Percentiles rank a stretch among this genome's conserved stretches.
Conservation (phyloP, 2,797 vertebrate genomes). For the Chanos chanos region DNA sequence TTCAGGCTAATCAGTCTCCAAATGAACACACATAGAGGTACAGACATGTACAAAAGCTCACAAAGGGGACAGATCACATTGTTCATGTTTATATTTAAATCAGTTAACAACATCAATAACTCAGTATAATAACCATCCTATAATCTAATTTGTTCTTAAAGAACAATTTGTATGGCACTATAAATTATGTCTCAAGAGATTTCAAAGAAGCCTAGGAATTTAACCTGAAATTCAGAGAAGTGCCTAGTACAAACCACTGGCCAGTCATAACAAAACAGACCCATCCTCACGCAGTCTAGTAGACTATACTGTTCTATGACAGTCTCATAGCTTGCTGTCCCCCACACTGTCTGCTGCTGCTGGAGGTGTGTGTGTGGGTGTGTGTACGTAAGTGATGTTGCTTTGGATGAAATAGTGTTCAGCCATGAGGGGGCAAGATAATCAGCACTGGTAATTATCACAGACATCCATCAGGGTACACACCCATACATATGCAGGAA, state of each 20-base stretch:
- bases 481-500: conserved; percentile 36
- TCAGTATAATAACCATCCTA: too few relatives aligned
- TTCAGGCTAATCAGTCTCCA: too few relatives aligned
- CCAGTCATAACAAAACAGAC: conserved; percentile 23
- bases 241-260: background rate
- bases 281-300: conserved; percentile 23
- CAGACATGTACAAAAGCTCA: too few relatives aligned
- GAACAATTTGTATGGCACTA: conserved; percentile 54
- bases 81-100: conserved; percentile 26
- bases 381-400: conserved; percentile 12
- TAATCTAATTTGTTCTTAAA: too few relatives aligned
- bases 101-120: conserved; percentile 60
- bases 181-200: conserved; percentile 44
- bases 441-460: conserved; percentile 38
- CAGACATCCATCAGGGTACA: conserved; percentile 43
- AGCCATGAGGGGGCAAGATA: conserved; percentile 32
- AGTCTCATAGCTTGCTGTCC: conserved; percentile 37
- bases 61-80: too few relatives aligned
- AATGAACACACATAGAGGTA: too few relatives aligned
- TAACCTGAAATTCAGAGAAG: background rate
- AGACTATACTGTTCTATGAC: too few relatives aligned
- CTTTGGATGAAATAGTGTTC: conserved; percentile 33
- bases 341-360: background rate
- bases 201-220: too few relatives aligned
- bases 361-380: conserved; percentile 15